These are phyloP conservation scores for Nasonovia ribisnigri DNA, from an alignment of 2,888 invertebrate genomes.

Conservation along the genomic window DNA sequence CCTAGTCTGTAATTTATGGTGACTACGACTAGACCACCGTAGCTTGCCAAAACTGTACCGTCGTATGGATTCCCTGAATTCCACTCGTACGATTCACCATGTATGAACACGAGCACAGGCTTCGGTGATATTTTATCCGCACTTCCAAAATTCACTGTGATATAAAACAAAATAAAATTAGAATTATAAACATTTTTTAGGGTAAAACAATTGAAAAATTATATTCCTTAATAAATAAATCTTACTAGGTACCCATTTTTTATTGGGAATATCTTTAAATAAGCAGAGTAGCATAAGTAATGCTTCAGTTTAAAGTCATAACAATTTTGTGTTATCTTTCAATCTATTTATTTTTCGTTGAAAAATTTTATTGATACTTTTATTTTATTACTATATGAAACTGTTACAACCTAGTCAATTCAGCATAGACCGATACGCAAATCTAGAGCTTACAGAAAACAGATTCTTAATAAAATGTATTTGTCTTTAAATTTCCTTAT, in stretches of 20 bases:
- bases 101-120: slow-evolving; percentile 94
- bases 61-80: slow-evolving; percentile 99
- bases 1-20: slow-evolving; percentile 71
- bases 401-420: not conserved
- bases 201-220: not conserved
- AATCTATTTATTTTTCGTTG: not conserved
- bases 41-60: slow-evolving; percentile 93
- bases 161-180: not conserved
- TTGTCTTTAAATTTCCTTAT: not conserved
- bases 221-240: not conserved
- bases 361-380: not conserved
- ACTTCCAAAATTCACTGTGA: slow-evolving; percentile 51
- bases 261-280: not conserved
- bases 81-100: slow-evolving; percentile 97
- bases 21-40: slow-evolving; percentile 89
- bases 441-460: not conserved
- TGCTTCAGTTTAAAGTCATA: not conserved
- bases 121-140: slow-evolving; percentile 50
- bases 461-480: not conserved
- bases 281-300: not conserved
- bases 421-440: not conserved
- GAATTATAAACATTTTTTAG: not conserved
- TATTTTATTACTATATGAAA: not conserved
- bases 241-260: not conserved
- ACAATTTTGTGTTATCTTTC: not conserved